Evolutionary conservation across 2,113 vertebrate species (phyloP).

Genomic region (Oxygymnocypris stewartii): DNA sequence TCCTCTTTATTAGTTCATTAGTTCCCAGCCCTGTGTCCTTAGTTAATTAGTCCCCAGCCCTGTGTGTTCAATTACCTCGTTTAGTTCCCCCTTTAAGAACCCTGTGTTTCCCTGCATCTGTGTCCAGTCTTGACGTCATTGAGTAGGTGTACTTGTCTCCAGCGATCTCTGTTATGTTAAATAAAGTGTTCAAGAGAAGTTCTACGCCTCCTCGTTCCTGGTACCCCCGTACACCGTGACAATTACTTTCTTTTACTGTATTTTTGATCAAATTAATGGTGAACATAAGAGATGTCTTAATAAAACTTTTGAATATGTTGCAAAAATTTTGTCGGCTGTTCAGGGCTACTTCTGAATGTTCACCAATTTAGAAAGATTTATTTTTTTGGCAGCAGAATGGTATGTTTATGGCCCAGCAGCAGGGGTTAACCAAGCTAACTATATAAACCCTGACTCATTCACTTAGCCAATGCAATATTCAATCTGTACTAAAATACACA

Average conservation of each 20-base stretch:
- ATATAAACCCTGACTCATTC: background rate
- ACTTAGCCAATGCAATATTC: background rate
- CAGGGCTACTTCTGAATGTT: background rate
- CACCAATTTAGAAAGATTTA: background rate
- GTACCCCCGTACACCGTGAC: too few relatives aligned
- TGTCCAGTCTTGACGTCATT: too few relatives aligned
- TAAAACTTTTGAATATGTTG: background rate
- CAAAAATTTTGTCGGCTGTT: background rate
- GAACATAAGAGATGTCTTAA: background rate
- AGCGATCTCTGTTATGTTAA: too few relatives aligned
- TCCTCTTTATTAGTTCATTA: too few relatives aligned
- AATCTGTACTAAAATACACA: background rate
- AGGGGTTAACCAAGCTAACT: background rate
- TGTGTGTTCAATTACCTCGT: too few relatives aligned
- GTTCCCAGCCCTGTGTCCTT: too few relatives aligned
- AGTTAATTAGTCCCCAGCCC: too few relatives aligned
- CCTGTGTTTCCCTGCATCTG: too few relatives aligned
- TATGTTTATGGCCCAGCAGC: background rate
- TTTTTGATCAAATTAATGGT: background rate
- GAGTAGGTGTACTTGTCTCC: too few relatives aligned
- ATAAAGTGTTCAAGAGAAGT: too few relatives aligned
- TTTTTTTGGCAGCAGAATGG: background rate
- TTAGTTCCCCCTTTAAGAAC: too few relatives aligned
- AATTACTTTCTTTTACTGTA: background rate
- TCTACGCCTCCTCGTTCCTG: too few relatives aligned